A percentile compares a stretch with the other conserved stretches of the same genome.
Conservation (phyloP, 2,113 vertebrate genomes). For the Dolichotis patagonum region DNA sequence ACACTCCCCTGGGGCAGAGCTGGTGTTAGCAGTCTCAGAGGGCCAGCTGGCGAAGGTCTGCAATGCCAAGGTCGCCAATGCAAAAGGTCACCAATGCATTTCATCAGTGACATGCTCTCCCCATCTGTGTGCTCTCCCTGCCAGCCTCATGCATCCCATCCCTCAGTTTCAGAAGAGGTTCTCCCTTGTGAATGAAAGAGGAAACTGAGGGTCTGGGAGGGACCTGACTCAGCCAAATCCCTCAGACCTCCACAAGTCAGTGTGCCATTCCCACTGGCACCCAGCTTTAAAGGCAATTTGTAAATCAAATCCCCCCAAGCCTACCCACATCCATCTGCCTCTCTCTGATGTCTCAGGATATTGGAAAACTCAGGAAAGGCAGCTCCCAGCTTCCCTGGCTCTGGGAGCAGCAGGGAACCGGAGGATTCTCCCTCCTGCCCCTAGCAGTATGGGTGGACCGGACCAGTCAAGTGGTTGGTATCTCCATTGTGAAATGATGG, state of each 20-base stretch:
- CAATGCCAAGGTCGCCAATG: background rate
- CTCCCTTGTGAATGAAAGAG: background rate
- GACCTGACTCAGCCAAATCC: background rate
- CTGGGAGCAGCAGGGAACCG: background rate
- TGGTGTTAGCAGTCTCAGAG: background rate
- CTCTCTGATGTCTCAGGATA: background rate
- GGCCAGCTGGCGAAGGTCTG: background rate
- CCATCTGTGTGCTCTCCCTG: too few relatives aligned
- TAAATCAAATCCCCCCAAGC: background rate
- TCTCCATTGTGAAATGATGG: background rate
- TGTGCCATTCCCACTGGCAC: fast-evolving
- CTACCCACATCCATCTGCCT: too few relatives aligned
- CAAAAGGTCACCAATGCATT: background rate
- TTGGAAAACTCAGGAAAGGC: background rate
- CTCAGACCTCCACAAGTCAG: background rate
- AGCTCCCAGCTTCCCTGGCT: background rate
- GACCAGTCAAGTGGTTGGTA: background rate
- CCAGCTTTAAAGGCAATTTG: background rate
- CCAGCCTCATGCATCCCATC: background rate
- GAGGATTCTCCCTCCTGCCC: background rate
- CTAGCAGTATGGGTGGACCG: background rate
- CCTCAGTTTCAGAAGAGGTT: background rate
- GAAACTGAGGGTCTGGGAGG: background rate
- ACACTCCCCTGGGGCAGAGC: background rate
- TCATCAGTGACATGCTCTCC: background rate